Conservation (phyloP, 2,113 vertebrate species). For the Nerophis lumbriciformis region DNA sequence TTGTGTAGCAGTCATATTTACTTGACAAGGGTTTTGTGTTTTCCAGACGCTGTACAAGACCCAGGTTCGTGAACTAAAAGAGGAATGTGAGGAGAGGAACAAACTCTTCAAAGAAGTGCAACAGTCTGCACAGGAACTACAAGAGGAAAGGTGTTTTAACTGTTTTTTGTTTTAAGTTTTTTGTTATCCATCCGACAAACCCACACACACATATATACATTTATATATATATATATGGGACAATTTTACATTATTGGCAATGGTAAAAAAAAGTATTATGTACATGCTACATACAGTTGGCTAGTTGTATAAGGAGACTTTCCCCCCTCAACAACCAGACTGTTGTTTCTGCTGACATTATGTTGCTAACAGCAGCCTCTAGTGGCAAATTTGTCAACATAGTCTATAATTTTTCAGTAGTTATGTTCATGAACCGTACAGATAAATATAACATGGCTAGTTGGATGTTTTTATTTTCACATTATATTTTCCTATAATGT, state of each 20-base stretch:
- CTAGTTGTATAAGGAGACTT: neutral
- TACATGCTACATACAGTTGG: no score
- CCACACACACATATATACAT: neutral
- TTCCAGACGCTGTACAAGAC: slow-evolving; percentile 95
- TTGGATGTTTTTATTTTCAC: neutral
- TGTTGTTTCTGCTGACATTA: neutral
- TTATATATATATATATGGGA: neutral
- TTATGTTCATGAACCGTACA: neutral
- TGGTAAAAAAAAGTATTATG: no score
- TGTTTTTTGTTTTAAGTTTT: neutral
- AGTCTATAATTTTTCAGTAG: neutral
- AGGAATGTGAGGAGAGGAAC: slow-evolving; percentile 94
- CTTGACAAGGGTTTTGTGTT: slow-evolving; percentile 12
- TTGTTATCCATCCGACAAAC: neutral
- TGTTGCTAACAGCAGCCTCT: slow-evolving; percentile 1
- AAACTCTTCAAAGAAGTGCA: slow-evolving; percentile 93
- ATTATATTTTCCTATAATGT: neutral
- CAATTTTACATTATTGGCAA: neutral
- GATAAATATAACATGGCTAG: neutral
- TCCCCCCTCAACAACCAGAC: neutral
- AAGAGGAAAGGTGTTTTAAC: slow-evolving; percentile 84
- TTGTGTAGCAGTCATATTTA: neutral
- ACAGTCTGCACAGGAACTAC: slow-evolving; percentile 88
- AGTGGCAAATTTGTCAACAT: neutral
- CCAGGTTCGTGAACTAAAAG: slow-evolving; percentile 95